Percentiles rank a stretch among this genome's conserved stretches.
phyloP scores from a whole-genome alignment of 2,888 invertebrate genomes.

The Sarcophaga subvicina region DNA sequence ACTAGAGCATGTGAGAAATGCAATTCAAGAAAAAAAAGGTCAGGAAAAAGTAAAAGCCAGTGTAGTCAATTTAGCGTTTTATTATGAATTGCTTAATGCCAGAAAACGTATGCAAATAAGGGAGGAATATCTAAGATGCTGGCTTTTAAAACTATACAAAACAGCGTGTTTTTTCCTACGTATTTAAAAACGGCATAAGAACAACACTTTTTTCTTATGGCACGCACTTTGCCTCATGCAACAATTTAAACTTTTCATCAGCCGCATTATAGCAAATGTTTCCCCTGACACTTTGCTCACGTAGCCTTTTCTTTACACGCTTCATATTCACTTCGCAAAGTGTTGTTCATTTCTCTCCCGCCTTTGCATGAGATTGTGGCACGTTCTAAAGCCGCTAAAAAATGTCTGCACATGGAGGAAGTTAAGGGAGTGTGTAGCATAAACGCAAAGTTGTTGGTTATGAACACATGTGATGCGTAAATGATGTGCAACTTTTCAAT shows the following conservation, averaged over 20 bases:
- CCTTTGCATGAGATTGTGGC: background rate
- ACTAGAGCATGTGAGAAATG: too few relatives aligned
- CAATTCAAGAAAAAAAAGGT: too few relatives aligned
- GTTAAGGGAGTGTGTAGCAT: background rate
- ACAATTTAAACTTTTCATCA: slow-evolving; percentile 6
- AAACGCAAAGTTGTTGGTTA: background rate
- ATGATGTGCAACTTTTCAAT: slow-evolving; percentile 49
- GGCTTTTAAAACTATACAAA: too few relatives aligned
- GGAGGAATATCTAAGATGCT: too few relatives aligned
- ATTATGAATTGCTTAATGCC: background rate
- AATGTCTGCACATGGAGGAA: background rate
- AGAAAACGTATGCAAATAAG: too few relatives aligned
- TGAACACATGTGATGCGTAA: slow-evolving; percentile 26
- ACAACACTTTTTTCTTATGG: background rate
- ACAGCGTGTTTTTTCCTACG: too few relatives aligned
- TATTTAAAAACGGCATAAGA: background rate
- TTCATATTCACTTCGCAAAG: slow-evolving; percentile 14
- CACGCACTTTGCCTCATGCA: background rate
- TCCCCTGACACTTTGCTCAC: background rate
- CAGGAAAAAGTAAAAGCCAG: too few relatives aligned
- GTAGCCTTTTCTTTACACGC: background rate
- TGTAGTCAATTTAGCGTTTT: background rate
- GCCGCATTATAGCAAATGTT: slow-evolving; percentile 24
- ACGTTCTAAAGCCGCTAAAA: background rate
- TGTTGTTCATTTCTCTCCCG: background rate